Conservation (phyloP, 2,113 vertebrate species). For the Megaceryle maxima region DNA sequence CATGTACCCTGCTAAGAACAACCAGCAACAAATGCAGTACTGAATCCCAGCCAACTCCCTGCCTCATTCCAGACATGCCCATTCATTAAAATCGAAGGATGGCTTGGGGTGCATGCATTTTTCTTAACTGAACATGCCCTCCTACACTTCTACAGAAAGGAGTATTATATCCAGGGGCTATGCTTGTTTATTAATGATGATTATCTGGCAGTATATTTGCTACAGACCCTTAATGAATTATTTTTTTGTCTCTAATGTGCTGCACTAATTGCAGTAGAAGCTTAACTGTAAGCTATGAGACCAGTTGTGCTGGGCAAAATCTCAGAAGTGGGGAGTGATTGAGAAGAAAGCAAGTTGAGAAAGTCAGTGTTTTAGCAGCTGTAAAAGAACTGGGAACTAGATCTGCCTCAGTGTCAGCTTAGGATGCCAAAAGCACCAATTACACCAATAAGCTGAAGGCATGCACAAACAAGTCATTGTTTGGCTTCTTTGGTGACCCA, state of each 20-base stretch:
- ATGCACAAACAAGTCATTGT: background rate
- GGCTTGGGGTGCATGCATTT: background rate
- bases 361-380: background rate
- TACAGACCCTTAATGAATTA: background rate
- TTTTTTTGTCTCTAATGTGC: background rate
- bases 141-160: background rate
- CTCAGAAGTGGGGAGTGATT: background rate
- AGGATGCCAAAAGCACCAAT: background rate
- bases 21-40: accelerated
- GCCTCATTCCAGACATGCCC: background rate
- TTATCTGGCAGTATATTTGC: background rate
- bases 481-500: background rate
- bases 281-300: background rate
- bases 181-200: background rate
- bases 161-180: background rate
- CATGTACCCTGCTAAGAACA: background rate
- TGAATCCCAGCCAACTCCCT: background rate
- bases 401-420: background rate
- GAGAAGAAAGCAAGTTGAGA: background rate
- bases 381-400: background rate
- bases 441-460: background rate
- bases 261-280: background rate
- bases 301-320: background rate
- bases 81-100: background rate
- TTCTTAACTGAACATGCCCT: background rate